Percentiles rank a stretch among this genome's conserved stretches.
These are phyloP conservation scores for Nannoperca australis DNA, from an alignment of 2,797 vertebrate species.

Conservation along the genomic window DNA sequence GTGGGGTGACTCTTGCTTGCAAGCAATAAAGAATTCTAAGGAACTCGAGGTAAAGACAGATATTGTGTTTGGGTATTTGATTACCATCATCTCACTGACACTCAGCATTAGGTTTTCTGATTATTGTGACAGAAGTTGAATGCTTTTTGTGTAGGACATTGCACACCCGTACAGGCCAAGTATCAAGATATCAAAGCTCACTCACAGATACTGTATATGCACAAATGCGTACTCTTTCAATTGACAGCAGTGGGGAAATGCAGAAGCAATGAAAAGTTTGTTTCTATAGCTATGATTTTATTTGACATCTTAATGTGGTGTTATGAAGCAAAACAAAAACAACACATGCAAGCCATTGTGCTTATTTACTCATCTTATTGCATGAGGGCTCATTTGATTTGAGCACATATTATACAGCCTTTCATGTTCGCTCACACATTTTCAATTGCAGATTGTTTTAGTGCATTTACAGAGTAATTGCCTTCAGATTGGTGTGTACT, in stretches of 20 bases:
- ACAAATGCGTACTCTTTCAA: not conserved
- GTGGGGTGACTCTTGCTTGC: too few relatives aligned
- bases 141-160: not conserved
- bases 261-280: conserved; percentile 6
- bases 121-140: not conserved
- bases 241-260: not conserved
- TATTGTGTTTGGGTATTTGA: too few relatives aligned
- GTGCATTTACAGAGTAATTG: conserved; percentile 35
- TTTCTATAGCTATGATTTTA: conserved; percentile 6
- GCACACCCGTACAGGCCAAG: not conserved
- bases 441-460: conserved; percentile 6
- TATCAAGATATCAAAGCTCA: not conserved
- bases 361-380: conserved; percentile 34
- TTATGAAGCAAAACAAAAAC: conserved; percentile 32
- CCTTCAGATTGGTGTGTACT: conserved; percentile 26
- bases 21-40: too few relatives aligned
- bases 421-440: conserved; percentile 41
- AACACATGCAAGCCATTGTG: conserved; percentile 13
- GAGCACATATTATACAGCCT: conserved; percentile 44
- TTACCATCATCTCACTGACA: too few relatives aligned
- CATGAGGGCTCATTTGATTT: conserved; percentile 50
- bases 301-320: conserved; percentile 41
- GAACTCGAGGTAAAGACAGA: too few relatives aligned
- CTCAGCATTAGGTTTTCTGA: too few relatives aligned
- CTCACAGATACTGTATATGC: not conserved